phyloP scores from a whole-genome alignment of 2,888 invertebrate species.

The Eurytoma adleriae region DNA sequence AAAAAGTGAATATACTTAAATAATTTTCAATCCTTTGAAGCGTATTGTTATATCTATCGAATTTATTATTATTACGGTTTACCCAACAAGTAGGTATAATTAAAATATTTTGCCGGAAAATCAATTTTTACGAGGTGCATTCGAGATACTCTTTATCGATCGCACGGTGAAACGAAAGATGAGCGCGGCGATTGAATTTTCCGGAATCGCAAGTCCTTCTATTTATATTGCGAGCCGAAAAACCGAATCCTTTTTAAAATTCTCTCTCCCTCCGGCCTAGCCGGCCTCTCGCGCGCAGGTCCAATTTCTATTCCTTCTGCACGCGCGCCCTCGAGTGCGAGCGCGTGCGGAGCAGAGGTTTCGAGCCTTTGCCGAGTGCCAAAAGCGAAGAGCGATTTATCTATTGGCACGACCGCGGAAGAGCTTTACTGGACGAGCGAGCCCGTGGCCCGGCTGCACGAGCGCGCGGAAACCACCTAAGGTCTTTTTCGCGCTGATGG shows the following conservation, averaged over 20 bases:
- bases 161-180: no score
- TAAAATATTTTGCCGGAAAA: no score
- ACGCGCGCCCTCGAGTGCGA: neutral
- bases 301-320: constrained; percentile 2
- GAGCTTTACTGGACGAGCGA: constrained; percentile 36
- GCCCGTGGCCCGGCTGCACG: neutral
- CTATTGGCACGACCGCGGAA: constrained; percentile 30
- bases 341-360: constrained; percentile 7
- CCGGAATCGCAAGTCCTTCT: no score
- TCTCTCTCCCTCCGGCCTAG: neutral
- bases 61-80: no score
- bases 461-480: constrained; percentile 35
- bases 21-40: no score
- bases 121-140: no score
- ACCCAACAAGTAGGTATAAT: no score
- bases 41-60: no score
- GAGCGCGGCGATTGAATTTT: no score
- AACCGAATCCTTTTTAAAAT: constrained; percentile 18
- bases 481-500: constrained; percentile 51
- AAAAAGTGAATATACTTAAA: no score
- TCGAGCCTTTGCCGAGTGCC: constrained; percentile 34
- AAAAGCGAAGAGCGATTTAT: constrained; percentile 54
- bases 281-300: no score
- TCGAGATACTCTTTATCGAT: no score
- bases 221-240: neutral